Evolutionary conservation across 2,888 invertebrate species (phyloP).

Genomic region (Hirtodrosophila confusa): DNA sequence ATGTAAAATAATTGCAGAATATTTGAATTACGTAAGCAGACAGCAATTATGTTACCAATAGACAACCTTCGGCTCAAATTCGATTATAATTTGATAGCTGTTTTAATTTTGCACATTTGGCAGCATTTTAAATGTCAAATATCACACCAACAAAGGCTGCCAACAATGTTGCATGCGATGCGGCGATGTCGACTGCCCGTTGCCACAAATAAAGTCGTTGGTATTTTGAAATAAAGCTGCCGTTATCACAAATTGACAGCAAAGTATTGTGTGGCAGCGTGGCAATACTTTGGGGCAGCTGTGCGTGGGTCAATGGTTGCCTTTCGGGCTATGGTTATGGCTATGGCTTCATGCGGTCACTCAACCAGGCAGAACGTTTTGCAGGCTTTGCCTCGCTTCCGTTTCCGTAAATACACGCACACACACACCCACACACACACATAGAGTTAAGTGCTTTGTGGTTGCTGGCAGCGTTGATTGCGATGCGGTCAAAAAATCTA

Average conservation of each 20-base stretch:
- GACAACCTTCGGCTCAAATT: constrained; percentile 10
- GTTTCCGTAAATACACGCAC: constrained; percentile 28
- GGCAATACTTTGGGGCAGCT: constrained; percentile 49
- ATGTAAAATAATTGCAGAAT: constrained; percentile 4
- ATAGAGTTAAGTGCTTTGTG: constrained; percentile 69
- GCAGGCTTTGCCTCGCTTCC: constrained; percentile 52
- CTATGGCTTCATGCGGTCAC: constrained; percentile 64
- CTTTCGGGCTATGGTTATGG: constrained; percentile 30
- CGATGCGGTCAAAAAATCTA: constrained; percentile 69
- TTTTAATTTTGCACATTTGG: constrained; percentile 36
- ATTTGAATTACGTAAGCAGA: background rate
- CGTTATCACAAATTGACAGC: constrained; percentile 76
- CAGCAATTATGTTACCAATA: background rate
- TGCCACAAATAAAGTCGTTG: constrained; percentile 57
- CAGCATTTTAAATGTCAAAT: constrained; percentile 5
- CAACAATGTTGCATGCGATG: constrained; percentile 23
- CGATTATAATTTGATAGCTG: constrained; percentile 39
- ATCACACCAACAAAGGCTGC: constrained; percentile 1
- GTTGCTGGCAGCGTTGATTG: constrained; percentile 71
- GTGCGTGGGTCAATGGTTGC: constrained; percentile 30
- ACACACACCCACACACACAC: constrained; percentile 32
- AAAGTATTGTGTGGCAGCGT: constrained; percentile 47
- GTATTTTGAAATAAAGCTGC: constrained; percentile 71
- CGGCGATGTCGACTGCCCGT: constrained; percentile 10
- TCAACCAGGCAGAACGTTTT: constrained; percentile 55